Percentiles rank a stretch among this genome's conserved stretches.
These are phyloP conservation scores for Bryconaethiops microstoma DNA, from an alignment of 2,797 vertebrate genomes.

Conservation along the genomic window DNA sequence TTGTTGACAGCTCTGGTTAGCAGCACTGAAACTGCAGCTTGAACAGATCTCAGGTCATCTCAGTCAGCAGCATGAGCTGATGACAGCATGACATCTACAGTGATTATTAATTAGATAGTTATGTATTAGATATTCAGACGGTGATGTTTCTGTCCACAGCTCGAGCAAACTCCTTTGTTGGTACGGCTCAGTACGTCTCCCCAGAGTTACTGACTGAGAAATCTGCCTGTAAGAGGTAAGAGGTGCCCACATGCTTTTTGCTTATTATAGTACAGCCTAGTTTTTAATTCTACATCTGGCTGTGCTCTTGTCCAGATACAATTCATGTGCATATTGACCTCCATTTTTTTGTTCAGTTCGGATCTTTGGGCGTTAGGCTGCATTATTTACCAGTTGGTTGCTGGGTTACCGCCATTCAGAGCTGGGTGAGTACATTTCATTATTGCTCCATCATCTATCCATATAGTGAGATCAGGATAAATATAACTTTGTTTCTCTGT, in stretches of 20 bases:
- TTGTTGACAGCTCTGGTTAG: background rate
- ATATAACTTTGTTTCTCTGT: conserved; percentile 5
- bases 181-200: conserved; percentile 98
- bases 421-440: conserved; percentile 85
- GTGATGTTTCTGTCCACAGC: conserved; percentile 72
- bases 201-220: conserved; percentile 98
- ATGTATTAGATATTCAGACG: background rate
- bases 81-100: background rate
- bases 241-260: background rate
- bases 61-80: background rate
- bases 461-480: background rate
- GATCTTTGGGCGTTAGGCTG: conserved; percentile 99
- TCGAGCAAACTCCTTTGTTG: conserved; percentile 98
- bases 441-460: background rate
- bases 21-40: background rate
- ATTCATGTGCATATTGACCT: background rate
- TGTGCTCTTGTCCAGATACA: background rate
- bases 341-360: conserved; percentile 76
- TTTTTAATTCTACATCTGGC: background rate
- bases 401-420: conserved; percentile 97
- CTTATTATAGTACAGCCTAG: background rate
- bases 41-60: background rate
- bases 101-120: background rate
- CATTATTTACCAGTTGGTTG: conserved; percentile 98
- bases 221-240: conserved; percentile 97